A percentile compares a stretch with the other conserved stretches of the same genome.
Conservation (phyloP, 2,113 vertebrate species). For the Aegypius monachus region DNA sequence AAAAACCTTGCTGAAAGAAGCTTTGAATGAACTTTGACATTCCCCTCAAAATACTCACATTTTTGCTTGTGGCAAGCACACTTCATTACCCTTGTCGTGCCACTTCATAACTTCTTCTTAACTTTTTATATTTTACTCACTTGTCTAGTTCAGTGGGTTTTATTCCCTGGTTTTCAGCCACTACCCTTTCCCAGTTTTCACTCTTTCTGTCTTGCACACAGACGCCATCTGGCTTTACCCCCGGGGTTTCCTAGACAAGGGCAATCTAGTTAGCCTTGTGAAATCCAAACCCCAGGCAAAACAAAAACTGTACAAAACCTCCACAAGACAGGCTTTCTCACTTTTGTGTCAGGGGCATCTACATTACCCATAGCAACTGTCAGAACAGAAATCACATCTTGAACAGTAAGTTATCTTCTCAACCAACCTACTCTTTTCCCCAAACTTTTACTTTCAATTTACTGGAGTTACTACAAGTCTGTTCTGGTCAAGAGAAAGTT, state of each 20-base stretch:
- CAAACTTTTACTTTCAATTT: neutral
- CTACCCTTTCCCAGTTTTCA: neutral
- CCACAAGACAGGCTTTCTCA: neutral
- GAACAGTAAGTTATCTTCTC: neutral
- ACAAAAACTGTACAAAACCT: neutral
- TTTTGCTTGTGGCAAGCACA: neutral
- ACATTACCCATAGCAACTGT: neutral
- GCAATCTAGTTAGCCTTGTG: constrained; percentile 34
- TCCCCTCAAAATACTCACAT: neutral
- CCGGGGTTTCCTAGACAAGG: neutral
- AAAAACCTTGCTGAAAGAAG: neutral
- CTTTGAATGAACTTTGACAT: neutral
- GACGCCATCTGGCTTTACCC: constrained; percentile 29
- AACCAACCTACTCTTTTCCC: neutral
- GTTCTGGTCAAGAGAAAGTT: constrained; percentile 30
- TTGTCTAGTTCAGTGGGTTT: neutral
- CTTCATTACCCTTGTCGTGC: neutral
- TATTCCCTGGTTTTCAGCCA: neutral
- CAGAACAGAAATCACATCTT: neutral
- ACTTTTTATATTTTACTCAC: neutral
- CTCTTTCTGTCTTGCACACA: neutral
- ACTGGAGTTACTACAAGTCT: neutral
- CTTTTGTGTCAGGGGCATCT: neutral
- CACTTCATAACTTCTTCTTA: neutral
- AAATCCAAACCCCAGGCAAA: constrained; percentile 37